Percentiles rank a stretch among this genome's conserved stretches.
Conservation (phyloP, 2,113 vertebrate genomes). For the Oryzias curvinotus region DNA sequence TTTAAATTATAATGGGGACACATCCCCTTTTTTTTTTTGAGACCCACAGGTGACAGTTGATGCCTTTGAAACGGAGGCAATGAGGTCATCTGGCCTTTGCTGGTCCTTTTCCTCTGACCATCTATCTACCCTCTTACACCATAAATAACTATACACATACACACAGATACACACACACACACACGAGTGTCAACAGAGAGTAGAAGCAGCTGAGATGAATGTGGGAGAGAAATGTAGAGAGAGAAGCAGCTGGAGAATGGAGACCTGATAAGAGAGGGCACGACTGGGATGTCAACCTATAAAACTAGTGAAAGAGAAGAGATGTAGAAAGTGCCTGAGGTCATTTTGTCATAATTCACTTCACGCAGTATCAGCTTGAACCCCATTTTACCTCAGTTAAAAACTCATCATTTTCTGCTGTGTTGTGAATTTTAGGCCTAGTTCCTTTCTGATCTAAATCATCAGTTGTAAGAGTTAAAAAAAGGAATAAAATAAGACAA, state of each 20-base stretch:
- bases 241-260: constrained; percentile 32
- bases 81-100: constrained; percentile 47
- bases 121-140: constrained; percentile 24
- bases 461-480: too few relatives aligned
- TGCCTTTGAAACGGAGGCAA: constrained; percentile 12
- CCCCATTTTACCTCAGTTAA: constrained; percentile 8
- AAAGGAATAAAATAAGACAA: too few relatives aligned
- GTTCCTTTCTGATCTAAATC: too few relatives aligned
- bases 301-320: constrained; percentile 28
- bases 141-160: constrained; percentile 51
- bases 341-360: constrained; percentile 57
- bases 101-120: constrained; percentile 16
- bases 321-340: constrained; percentile 51
- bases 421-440: neutral
- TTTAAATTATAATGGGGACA: constrained; percentile 8
- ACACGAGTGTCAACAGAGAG: constrained; percentile 13
- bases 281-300: constrained; percentile 57
- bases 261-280: constrained; percentile 54
- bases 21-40: neutral
- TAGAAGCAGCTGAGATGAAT: constrained; percentile 30
- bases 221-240: constrained; percentile 32
- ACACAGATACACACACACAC: neutral
- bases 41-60: constrained; percentile 43
- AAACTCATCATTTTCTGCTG: neutral
- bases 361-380: constrained; percentile 1